phyloP scores from a whole-genome alignment of 1,140 invertebrate species.

The Zaprionus ghesquierei region DNA sequence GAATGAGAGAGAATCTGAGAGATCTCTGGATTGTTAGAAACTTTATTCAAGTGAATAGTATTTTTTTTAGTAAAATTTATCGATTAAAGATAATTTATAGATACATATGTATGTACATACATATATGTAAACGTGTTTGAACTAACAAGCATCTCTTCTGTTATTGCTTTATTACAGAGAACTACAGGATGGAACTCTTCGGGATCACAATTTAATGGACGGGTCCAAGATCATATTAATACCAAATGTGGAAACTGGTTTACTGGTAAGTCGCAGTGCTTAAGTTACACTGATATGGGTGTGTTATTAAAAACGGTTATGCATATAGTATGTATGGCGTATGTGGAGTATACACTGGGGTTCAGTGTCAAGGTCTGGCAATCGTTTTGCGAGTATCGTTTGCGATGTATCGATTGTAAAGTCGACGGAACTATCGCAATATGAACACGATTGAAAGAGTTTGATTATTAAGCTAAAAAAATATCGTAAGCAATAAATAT shows the following conservation, averaged over 20 bases:
- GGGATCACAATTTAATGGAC: slow-evolving; percentile 93
- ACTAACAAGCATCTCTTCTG: background rate
- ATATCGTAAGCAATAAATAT: too few species aligned
- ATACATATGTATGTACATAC: background rate
- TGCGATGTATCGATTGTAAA: background rate
- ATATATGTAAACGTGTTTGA: background rate
- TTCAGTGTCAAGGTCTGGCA: slow-evolving; percentile 29
- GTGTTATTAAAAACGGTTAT: slow-evolving; percentile 2
- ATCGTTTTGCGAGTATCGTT: background rate
- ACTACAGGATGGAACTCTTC: slow-evolving; percentile 92
- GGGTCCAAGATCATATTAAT: slow-evolving; percentile 94
- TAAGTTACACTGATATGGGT: background rate
- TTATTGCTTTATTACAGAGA: slow-evolving; percentile 87
- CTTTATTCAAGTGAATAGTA: too few species aligned
- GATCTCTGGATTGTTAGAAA: too few species aligned
- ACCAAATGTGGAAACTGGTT: slow-evolving; percentile 96
- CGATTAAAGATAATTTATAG: too few species aligned
- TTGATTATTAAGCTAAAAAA: too few species aligned
- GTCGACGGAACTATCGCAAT: background rate
- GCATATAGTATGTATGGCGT: slow-evolving; percentile 3
- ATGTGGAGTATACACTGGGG: slow-evolving; percentile 2
- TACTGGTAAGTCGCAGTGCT: slow-evolving; percentile 89
- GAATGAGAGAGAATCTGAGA: background rate
- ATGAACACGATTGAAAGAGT: too few species aligned
- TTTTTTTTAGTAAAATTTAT: too few species aligned